A percentile compares a stretch with the other conserved stretches of the same genome.
Evolutionary conservation across 2,888 invertebrate genomes (phyloP).

Genomic region (Aphidoletes aphidimyza): DNA sequence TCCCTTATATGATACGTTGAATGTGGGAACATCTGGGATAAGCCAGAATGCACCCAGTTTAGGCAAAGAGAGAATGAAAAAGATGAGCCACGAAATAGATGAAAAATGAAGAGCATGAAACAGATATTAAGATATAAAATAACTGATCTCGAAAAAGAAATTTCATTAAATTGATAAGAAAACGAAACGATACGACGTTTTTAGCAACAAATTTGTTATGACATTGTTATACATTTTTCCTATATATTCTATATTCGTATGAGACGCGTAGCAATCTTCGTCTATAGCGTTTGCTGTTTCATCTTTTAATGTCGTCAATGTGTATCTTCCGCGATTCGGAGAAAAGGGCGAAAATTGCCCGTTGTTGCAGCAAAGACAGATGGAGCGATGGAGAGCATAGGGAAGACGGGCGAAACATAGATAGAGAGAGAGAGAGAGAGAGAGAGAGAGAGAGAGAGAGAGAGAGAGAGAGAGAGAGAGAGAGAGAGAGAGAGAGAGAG

Average conservation of each 20-base stretch:
- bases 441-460: neutral
- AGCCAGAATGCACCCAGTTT: neutral
- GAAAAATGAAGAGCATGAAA: neutral
- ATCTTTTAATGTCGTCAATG: constrained; percentile 14
- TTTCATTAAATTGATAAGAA: constrained; percentile 51
- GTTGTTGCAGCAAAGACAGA: neutral
- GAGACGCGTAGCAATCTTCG: neutral
- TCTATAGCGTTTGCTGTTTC: neutral
- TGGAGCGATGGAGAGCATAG: neutral
- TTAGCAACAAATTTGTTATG: constrained; percentile 23
- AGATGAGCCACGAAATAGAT: neutral
- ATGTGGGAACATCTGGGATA: constrained; percentile 10
- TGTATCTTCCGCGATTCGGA: constrained; percentile 28
- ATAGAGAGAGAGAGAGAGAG: neutral
- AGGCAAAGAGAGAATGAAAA: neutral
- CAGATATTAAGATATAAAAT: constrained; percentile 40
- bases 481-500: no score
- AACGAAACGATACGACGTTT: constrained; percentile 22
- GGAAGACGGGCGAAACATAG: neutral
- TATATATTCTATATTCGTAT: neutral
- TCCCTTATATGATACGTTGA: neutral
- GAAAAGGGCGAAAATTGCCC: constrained; percentile 27
- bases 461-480: neutral
- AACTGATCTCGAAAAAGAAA: constrained; percentile 32
- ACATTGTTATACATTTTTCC: neutral